Conservation (phyloP, 2,797 vertebrate species). For the Phoebastria nigripes region DNA sequence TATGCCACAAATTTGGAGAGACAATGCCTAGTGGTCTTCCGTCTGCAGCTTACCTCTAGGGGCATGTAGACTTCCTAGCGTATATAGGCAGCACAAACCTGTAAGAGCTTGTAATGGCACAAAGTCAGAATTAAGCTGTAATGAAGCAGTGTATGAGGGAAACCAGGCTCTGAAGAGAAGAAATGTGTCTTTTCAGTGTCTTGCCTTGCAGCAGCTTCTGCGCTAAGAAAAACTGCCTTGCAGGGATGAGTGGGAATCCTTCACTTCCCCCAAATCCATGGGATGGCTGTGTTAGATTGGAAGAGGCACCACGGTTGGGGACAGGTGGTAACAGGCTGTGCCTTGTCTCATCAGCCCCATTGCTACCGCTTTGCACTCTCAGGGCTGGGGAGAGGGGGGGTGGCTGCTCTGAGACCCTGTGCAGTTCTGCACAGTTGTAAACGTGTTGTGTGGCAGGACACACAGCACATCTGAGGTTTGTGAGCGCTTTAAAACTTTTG, state of each 20-base stretch:
- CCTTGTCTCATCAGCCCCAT: neutral
- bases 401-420: neutral
- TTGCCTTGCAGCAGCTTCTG: neutral
- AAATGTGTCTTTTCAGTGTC: neutral
- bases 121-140: neutral
- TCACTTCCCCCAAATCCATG: neutral
- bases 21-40: neutral
- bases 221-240: rapidly evolving
- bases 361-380: rapidly evolving
- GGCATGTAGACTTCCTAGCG: neutral
- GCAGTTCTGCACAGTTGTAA: rapidly evolving
- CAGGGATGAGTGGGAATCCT: neutral
- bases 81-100: neutral
- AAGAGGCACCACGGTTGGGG: neutral
- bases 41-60: neutral
- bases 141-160: neutral
- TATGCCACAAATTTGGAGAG: neutral
- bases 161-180: neutral
- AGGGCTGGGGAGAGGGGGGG: neutral
- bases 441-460: rapidly evolving
- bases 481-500: neutral
- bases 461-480: rapidly evolving
- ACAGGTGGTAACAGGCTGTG: neutral
- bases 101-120: neutral
- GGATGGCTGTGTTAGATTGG: neutral